These are phyloP conservation scores for Ferdinandea cuprea DNA, from an alignment of 2,888 invertebrate species.

Conservation along the genomic window DNA sequence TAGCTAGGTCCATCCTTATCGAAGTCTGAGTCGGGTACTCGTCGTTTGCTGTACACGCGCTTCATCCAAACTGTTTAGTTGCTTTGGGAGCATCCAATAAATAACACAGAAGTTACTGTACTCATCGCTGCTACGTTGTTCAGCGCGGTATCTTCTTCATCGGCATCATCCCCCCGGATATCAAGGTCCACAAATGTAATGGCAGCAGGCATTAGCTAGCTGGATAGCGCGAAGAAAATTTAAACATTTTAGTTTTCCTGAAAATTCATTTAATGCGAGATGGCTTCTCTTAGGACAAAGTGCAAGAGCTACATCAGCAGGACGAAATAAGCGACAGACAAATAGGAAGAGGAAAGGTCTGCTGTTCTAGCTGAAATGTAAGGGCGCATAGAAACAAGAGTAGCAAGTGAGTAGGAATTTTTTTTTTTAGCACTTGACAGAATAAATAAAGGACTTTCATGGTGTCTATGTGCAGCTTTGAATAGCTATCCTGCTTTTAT, in stretches of 20 bases:
- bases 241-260: conserved; percentile 67
- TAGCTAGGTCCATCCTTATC: conserved; percentile 58
- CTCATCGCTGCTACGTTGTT: conserved; percentile 22
- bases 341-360: conserved; percentile 25
- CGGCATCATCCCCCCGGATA: conserved; percentile 4
- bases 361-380: conserved; percentile 27
- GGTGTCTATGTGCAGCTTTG: conserved; percentile 62
- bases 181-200: conserved; percentile 67
- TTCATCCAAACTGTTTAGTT: conserved; percentile 63
- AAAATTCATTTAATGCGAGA: conserved; percentile 68
- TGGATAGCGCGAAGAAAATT: conserved; percentile 67
- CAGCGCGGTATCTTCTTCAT: conserved; percentile 2
- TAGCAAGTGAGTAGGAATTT: conserved; percentile 55
- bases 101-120: conserved; percentile 63
- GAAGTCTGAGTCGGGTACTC: conserved; percentile 46
- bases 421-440: conserved; percentile 24
- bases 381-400: conserved; percentile 51
- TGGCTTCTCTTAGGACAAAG: conserved; percentile 60
- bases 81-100: conserved; percentile 68
- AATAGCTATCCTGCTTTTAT: conserved; percentile 32
- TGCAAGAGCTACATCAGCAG: conserved; percentile 11
- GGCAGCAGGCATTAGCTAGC: conserved; percentile 70
- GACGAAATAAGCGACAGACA: conserved; percentile 12
- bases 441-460: conserved; percentile 63
- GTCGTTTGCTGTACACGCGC: conserved; percentile 19